Base-by-base conservation (phyloP, 2,113 vertebrate genomes). In the Tetrax tetrax region DNA sequence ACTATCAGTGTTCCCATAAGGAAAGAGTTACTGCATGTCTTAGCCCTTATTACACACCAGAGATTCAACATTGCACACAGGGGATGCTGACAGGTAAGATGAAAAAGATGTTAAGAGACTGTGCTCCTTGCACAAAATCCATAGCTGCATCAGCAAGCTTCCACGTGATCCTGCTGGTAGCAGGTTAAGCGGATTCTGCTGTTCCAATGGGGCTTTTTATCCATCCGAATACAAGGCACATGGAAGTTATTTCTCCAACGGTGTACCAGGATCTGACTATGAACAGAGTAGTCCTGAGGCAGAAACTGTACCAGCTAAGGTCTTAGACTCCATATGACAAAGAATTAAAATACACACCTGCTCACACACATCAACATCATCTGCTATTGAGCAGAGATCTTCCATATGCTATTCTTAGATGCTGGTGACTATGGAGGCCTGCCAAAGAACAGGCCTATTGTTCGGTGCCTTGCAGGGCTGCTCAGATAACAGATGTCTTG, bases 351-450 rank as follows among this genome's bases (percentile, higher is more conserved):
- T 7, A 70, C 0, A 3, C 72, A 94, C 75, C 89, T 84, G 93
- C 51, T 74, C 48, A 10, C 35, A 78, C 0, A 0, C n/a, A 93
- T 61, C 61, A 88, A 61, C 69, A 75, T 54, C 69, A 83, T 89
- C 56, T 83, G 61, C 71, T 89, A 14, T 5, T 20, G 74, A 93
- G 84, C 20, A 33, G 27, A 92, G 75, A 83, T 33, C 76, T 83
- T 85, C 78, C 95, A 95, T 15, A 31, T 35, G 93, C 87, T 96
- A 43, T 96, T 96, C 88, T 64, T 79, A 85, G 86, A 86, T n/a
- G 29, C n/a, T 82, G 79, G 57, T 82, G 92, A 79, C 81, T 65
- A 11, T 25, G 43, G 90, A 79, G 69, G 79, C 53, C 71, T 93
- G 87, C 87, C 93, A 96, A 91, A 94, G 82, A 90, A 60, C 50